These are phyloP conservation scores for Hydrotaea diabolus DNA, from an alignment of 2,888 invertebrate species.

Conservation along the genomic window DNA sequence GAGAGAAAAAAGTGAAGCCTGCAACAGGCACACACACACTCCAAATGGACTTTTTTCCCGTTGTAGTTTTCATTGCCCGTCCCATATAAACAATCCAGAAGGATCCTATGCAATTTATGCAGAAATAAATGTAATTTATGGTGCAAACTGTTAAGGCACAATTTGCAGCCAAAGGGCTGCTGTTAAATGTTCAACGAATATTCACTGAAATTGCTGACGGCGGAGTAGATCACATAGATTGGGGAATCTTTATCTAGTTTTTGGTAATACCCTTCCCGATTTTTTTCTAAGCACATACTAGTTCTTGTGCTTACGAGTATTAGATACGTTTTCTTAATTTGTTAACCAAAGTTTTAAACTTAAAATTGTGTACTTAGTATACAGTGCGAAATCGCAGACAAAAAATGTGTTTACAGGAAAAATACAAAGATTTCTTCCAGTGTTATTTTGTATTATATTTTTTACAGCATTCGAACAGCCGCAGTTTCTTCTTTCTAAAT, in stretches of 20 bases:
- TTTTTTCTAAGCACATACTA: no score
- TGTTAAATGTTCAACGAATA: constrained; percentile 2
- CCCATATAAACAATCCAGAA: constrained; percentile 27
- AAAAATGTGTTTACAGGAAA: no score
- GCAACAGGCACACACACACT: not conserved
- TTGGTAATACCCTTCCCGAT: no score
- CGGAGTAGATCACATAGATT: not conserved
- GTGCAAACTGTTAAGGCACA: constrained; percentile 60
- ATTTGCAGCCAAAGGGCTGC: constrained; percentile 37
- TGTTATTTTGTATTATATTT: no score
- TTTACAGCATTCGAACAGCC: no score
- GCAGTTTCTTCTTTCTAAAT: no score
- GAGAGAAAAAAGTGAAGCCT: not conserved
- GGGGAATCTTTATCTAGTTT: not conserved
- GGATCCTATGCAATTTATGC: constrained; percentile 53
- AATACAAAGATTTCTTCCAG: no score
- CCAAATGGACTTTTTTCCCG: not conserved
- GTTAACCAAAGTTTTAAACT: no score
- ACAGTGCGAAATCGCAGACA: no score
- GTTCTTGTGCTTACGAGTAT: no score
- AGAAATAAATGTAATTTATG: constrained; percentile 59
- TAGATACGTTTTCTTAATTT: no score
- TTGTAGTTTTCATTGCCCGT: not conserved
- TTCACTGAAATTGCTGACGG: not conserved
- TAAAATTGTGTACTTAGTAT: no score